These are phyloP conservation scores for Ophioninae sp. DNA, from an alignment of 2,888 invertebrate genomes.

Conservation along the genomic window DNA sequence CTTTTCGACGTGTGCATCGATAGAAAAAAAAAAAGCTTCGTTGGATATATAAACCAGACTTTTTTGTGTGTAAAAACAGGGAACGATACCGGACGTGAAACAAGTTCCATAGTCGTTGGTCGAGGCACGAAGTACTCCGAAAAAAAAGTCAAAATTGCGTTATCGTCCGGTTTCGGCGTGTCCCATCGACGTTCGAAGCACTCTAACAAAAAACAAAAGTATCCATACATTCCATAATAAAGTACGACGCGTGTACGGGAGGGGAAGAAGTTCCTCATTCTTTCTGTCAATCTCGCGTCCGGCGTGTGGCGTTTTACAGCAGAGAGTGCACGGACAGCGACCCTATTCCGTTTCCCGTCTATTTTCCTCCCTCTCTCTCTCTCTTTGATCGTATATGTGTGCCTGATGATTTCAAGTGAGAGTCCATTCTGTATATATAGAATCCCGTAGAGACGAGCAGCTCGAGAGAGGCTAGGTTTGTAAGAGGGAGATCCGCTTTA, in stretches of 20 bases:
- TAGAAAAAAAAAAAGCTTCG: neutral
- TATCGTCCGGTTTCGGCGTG: constrained; percentile 63
- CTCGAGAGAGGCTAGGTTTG: constrained; percentile 53
- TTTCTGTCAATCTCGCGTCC: constrained; percentile 20
- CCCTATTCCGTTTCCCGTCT: neutral
- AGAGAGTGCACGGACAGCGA: constrained; percentile 21
- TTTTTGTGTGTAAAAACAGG: no score
- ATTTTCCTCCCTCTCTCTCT: neutral
- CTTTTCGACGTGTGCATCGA: neutral
- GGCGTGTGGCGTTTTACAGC: constrained; percentile 42
- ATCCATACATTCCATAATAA: constrained; percentile 22
- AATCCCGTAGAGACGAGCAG: constrained; percentile 56
- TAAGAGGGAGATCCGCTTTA: constrained; percentile 73
- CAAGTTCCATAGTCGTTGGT: constrained; percentile 33
- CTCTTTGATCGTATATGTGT: neutral
- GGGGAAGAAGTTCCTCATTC: constrained; percentile 29
- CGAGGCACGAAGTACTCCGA: constrained; percentile 38
- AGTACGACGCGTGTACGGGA: constrained; percentile 20
- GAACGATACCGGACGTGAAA: constrained; percentile 12
- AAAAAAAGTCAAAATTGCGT: constrained; percentile 73
- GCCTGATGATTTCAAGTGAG: constrained; percentile 48
- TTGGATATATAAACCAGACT: neutral
- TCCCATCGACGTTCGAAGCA: constrained; percentile 21
- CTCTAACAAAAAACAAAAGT: constrained; percentile 47
- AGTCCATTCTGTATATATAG: constrained; percentile 9